A percentile compares a stretch with the other conserved stretches of the same genome.
phyloP scores from a whole-genome alignment of 2,113 vertebrate species.

The Argyrosomus japonicus region DNA sequence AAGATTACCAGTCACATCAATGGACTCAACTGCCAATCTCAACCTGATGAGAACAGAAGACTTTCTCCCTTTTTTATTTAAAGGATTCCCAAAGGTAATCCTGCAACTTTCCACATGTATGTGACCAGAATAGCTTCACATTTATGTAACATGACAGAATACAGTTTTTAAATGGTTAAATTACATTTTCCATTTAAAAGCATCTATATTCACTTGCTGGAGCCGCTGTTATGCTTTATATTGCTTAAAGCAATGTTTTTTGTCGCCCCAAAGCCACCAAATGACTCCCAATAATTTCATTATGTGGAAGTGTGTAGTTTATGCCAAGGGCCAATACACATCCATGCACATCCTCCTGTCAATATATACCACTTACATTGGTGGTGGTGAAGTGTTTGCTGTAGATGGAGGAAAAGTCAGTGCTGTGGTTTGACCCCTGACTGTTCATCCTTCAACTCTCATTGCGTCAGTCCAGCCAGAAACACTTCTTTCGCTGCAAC shows the following conservation, averaged over 20 bases:
- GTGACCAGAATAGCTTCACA: constrained; percentile 15
- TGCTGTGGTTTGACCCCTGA: constrained; percentile 41
- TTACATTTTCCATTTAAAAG: not conserved
- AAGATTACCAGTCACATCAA: constrained; percentile 58
- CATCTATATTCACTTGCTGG: not conserved
- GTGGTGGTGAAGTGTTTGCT: not conserved
- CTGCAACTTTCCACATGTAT: not conserved
- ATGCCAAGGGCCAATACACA: constrained; percentile 4
- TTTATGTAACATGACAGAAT: not conserved
- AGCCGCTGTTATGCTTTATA: not conserved
- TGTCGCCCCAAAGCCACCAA: not conserved
- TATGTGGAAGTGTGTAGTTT: not conserved
- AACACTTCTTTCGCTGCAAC: constrained; percentile 21
- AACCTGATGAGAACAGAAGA: constrained; percentile 38
- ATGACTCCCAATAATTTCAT: not conserved
- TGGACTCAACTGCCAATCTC: constrained; percentile 38
- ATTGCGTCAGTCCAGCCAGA: constrained; percentile 47
- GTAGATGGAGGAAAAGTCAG: constrained; percentile 27
- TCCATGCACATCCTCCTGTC: not conserved
- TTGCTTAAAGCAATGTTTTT: not conserved
- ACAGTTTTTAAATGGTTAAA: not conserved
- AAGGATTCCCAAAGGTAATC: constrained; percentile 26
- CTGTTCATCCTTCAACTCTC: constrained; percentile 52
- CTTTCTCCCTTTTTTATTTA: constrained; percentile 34
- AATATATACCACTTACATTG: not conserved